Percentiles rank a stretch among this genome's conserved stretches.
Evolutionary conservation across 1,140 invertebrate species (phyloP).

Genomic region (Dendrolimus kikuchii): DNA sequence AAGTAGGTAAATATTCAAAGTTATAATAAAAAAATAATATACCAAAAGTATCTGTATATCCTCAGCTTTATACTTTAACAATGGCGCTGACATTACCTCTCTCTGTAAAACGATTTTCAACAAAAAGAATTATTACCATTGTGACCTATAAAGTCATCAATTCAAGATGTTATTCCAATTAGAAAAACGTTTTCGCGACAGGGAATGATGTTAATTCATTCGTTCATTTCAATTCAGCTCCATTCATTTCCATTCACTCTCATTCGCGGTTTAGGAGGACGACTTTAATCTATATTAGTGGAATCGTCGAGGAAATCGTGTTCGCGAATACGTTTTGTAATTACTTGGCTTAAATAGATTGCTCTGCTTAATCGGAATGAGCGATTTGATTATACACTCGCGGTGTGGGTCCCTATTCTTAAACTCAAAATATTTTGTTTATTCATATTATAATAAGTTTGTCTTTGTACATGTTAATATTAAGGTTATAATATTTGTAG

Average conservation of each 20-base stretch:
- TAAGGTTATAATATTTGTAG: too few relatives aligned
- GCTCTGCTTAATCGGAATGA: constrained; percentile 34
- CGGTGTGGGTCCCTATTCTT: constrained; percentile 7
- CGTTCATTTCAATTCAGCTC: constrained; percentile 36
- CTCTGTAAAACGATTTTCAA: too few relatives aligned
- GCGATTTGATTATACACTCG: constrained; percentile 20
- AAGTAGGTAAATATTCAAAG: too few relatives aligned
- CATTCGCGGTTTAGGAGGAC: constrained; percentile 24
- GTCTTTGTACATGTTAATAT: too few relatives aligned
- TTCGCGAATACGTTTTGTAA: constrained; percentile 46
- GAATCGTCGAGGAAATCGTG: constrained; percentile 38
- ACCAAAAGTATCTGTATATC: too few relatives aligned
- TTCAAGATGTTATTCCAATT: constrained; percentile 48
- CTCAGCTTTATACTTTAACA: too few relatives aligned
- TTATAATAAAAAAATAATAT: too few relatives aligned
- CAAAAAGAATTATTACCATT: too few relatives aligned
- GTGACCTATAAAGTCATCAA: background rate
- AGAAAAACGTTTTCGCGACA: constrained; percentile 24
- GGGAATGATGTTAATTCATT: constrained; percentile 50
- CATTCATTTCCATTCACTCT: constrained; percentile 37
- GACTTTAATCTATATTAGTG: constrained; percentile 46
- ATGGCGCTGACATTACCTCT: too few relatives aligned
- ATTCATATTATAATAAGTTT: too few relatives aligned
- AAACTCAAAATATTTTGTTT: background rate
- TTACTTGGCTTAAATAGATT: constrained; percentile 45